Base-by-base conservation (phyloP, 2,113 vertebrate species). In the Colossoma macropomum region DNA sequence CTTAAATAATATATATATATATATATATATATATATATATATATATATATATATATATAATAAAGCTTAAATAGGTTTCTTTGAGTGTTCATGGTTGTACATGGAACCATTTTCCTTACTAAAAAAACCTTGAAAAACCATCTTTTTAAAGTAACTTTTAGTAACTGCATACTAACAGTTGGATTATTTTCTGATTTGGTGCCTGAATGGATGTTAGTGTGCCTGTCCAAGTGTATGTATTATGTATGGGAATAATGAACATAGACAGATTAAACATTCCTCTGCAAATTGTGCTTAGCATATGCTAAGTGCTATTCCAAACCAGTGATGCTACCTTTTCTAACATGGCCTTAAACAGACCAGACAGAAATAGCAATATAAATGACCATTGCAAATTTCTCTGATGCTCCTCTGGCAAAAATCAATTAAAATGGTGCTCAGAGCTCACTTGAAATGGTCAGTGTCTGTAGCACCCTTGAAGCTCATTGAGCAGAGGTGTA, bases 401-500 rank as follows among this genome's bases (percentile, higher is more conserved):
- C 66, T 65, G 66, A 68, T 50, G 76, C 38, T 72, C 52, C 72
- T 77, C 34, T 48, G 66, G 66, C 45, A 34, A 84, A 77, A 87
- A 86, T 32, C 65, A 52, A 87, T 84, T 80, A 79, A 78, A 60
- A 62, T 62, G 73, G 62, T 85, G 89, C 88, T 63, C 73, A 65
- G 74, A 80, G 81, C 66, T 70, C 82, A 74, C 82, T 70, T 66
- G 79, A 89, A 90, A 88, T 81, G 79, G 74, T 59, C 71, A 83
- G 85, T 86, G 83, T 86, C 77, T 88, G 85, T 85, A 84, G 86
- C 86, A 84, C 59, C 86, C 85, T 85, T 82, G 83, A 81, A 83
- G 86, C 84, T 89, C 87, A 91, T 90, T 90, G 89, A 90, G 85
- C 83, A 88, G 70, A 82, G 85, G 81, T 88, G 83, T 91, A 70